These are phyloP conservation scores for Halcyon chelicuti DNA, from an alignment of 2,797 vertebrate species.

Conservation along the genomic window DNA sequence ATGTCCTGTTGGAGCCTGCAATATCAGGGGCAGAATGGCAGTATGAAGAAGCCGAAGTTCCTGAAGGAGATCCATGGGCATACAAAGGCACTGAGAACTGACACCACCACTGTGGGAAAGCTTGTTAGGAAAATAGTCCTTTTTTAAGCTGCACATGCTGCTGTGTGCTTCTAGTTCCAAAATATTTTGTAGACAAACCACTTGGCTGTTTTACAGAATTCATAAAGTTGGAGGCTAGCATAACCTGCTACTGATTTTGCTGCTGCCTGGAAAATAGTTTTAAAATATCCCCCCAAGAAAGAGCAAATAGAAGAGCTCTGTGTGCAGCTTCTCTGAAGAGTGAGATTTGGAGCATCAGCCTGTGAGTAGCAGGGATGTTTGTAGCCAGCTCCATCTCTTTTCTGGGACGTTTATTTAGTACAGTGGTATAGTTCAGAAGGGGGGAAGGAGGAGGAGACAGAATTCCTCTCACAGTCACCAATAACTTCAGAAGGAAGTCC, in stretches of 20 bases:
- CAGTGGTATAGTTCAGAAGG: neutral
- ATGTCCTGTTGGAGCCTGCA: neutral
- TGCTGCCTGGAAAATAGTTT: neutral
- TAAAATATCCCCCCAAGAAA: neutral
- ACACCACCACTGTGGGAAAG: neutral
- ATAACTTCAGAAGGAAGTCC: neutral
- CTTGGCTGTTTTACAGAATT: conserved; percentile 7
- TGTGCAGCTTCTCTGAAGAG: neutral
- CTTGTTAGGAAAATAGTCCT: neutral
- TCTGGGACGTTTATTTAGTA: neutral
- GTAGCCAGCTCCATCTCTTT: neutral
- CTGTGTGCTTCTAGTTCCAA: neutral
- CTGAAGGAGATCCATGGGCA: neutral
- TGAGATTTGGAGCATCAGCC: neutral
- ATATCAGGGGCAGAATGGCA: neutral
- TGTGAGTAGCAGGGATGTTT: neutral
- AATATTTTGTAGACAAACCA: conserved; percentile 12
- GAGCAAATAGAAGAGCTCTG: neutral
- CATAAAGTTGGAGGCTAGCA: neutral
- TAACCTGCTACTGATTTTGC: conserved; percentile 15
- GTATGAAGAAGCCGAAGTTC: neutral
- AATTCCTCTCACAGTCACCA: neutral
- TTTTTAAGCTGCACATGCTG: neutral
- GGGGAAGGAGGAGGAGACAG: neutral
- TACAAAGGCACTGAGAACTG: neutral